Evolutionary conservation across 2,888 invertebrate species (phyloP).

Genomic region (Periphyllus acericola): DNA sequence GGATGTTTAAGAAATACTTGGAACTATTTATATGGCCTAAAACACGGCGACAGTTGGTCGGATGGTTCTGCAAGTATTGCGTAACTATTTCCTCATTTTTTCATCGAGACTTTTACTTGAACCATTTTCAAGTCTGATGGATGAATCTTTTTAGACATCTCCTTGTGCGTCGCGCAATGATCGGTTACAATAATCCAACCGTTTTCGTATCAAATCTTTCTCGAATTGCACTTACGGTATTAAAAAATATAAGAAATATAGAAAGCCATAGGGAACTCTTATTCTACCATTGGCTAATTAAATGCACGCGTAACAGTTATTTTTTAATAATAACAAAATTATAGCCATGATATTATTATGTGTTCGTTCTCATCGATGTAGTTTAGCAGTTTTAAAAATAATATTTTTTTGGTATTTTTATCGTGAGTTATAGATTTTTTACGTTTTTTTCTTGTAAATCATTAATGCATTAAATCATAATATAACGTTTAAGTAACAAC

Average conservation of each 20-base stretch:
- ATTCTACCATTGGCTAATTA: neutral
- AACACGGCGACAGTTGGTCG: neutral
- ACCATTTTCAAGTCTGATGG: conserved; percentile 14
- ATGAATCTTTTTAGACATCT: conserved; percentile 6
- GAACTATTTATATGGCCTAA: conserved; percentile 30
- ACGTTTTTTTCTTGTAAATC: too few species aligned
- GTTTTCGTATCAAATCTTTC: neutral
- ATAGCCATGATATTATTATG: too few species aligned
- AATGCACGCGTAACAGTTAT: neutral
- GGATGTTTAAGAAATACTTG: neutral
- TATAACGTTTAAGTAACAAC: too few species aligned
- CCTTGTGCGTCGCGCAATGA: neutral
- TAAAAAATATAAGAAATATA: neutral
- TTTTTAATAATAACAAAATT: too few species aligned
- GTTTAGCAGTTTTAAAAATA: too few species aligned
- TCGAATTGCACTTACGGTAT: conserved; percentile 12
- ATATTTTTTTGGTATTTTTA: too few species aligned
- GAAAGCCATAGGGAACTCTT: too few species aligned
- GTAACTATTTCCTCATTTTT: conserved; percentile 1
- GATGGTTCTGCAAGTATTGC: neutral
- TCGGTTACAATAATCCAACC: neutral
- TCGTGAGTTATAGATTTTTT: too few species aligned
- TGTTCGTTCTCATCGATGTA: too few species aligned
- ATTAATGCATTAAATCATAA: too few species aligned
- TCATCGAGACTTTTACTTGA: neutral